These are phyloP conservation scores for Papilio protenor DNA, from an alignment of 2,888 invertebrate species.

Conservation along the genomic window DNA sequence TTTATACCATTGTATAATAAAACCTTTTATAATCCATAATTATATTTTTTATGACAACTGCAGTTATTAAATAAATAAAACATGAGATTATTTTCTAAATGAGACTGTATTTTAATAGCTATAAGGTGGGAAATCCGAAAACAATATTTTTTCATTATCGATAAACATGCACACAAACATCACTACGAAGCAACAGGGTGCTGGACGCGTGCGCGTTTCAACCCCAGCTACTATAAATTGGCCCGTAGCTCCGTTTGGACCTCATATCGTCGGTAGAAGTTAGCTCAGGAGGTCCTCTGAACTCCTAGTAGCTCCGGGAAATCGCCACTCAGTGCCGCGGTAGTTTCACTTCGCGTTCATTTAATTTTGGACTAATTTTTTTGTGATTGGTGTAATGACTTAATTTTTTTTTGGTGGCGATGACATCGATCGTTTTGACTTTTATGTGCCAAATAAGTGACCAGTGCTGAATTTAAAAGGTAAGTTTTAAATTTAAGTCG, in stretches of 20 bases:
- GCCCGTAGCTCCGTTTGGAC: constrained; percentile 61
- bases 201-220: constrained; percentile 81
- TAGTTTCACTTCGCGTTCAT: constrained; percentile 61
- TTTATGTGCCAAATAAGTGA: constrained; percentile 56
- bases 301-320: constrained; percentile 52
- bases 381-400: constrained; percentile 61
- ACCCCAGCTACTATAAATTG: constrained; percentile 71
- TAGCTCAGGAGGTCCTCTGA: constrained; percentile 59
- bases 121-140: neutral
- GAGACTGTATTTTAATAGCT: neutral
- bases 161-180: constrained; percentile 51
- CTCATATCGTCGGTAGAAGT: constrained; percentile 71
- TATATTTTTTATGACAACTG: neutral
- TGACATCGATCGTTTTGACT: constrained; percentile 62
- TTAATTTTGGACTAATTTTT: constrained; percentile 48
- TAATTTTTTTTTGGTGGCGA: constrained; percentile 55
- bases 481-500: constrained; percentile 55
- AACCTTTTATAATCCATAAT: neutral
- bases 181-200: constrained; percentile 82
- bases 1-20: neutral
- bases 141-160: constrained; percentile 53
- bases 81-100: neutral
- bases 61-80: neutral
- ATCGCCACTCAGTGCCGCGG: constrained; percentile 55
- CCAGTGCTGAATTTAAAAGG: constrained; percentile 63